phyloP scores from a whole-genome alignment of 2,888 invertebrate species.

The Byasa hedistus region DNA sequence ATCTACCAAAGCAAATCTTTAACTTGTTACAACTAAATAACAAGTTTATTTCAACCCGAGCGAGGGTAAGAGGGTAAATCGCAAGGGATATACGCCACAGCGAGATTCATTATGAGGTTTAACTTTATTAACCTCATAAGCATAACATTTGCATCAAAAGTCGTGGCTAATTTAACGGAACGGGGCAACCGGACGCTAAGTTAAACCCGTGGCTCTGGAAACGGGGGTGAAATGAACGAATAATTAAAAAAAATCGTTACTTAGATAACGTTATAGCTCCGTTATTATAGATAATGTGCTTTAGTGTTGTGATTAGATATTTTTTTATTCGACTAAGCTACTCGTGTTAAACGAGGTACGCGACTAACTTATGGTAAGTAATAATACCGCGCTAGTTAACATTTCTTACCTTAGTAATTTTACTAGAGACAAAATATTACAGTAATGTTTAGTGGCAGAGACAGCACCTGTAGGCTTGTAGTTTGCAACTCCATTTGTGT shows the following conservation, averaged over 20 bases:
- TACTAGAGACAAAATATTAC: too few species aligned
- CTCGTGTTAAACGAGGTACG: too few species aligned
- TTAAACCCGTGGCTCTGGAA: background rate
- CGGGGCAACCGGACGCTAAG: background rate
- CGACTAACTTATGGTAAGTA: too few species aligned
- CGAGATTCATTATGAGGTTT: constrained; percentile 17
- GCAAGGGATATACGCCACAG: constrained; percentile 2
- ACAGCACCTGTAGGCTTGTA: too few species aligned
- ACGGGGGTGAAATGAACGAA: background rate
- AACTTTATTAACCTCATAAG: constrained; percentile 20
- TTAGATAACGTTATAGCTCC: background rate
- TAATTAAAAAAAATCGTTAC: background rate
- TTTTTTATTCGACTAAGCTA: too few species aligned
- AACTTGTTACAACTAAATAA: background rate
- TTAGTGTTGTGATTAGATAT: too few species aligned
- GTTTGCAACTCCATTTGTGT: too few species aligned
- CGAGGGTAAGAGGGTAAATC: constrained; percentile 7
- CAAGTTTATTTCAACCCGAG: background rate
- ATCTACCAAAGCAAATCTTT: background rate
- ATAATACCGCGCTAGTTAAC: too few species aligned
- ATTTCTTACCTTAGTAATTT: too few species aligned
- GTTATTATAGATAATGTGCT: background rate
- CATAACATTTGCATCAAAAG: constrained; percentile 22
- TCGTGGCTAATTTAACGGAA: constrained; percentile 6
- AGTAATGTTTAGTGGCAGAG: too few species aligned